Percentiles rank a stretch among this genome's conserved stretches.
Evolutionary conservation across 2,888 invertebrate species (phyloP).

Genomic region (Heterodera filipjevi): DNA sequence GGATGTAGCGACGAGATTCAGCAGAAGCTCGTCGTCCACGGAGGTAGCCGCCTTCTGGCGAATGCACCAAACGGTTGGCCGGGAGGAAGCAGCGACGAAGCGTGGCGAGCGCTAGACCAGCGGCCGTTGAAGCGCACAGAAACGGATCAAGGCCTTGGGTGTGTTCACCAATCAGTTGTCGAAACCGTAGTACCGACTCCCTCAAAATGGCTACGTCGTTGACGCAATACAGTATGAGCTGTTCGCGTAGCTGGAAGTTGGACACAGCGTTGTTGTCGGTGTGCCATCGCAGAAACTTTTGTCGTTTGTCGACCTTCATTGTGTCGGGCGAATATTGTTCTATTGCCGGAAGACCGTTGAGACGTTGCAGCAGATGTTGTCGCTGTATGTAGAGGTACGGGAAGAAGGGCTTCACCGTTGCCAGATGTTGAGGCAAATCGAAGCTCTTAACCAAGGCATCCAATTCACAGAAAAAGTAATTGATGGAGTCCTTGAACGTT

Average conservation of each 20-base stretch:
- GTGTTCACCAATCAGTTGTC: slow-evolving; percentile 4
- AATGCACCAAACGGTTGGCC: slow-evolving; percentile 2
- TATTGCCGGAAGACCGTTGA: slow-evolving; percentile 3
- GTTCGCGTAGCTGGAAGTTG: slow-evolving; percentile 17
- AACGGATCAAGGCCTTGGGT: slow-evolving; percentile 22
- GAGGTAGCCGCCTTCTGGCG: slow-evolving; percentile 20
- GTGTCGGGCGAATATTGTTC: slow-evolving; percentile 1
- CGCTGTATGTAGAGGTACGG: slow-evolving; percentile 10
- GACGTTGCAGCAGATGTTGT: neutral
- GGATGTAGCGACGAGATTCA: slow-evolving; percentile 24
- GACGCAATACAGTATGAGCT: slow-evolving; percentile 14
- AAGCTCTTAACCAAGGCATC: slow-evolving; percentile 22
- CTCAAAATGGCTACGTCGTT: slow-evolving; percentile 30
- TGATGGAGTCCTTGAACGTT: slow-evolving; percentile 27
- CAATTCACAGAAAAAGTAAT: slow-evolving; percentile 17
- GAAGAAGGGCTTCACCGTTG: slow-evolving; percentile 20
- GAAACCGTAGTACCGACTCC: slow-evolving; percentile 17
- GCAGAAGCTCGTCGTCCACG: slow-evolving; percentile 24
- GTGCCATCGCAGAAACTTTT: slow-evolving; percentile 13
- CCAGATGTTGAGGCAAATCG: neutral
- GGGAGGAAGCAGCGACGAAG: slow-evolving; percentile 20
- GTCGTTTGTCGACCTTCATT: neutral
- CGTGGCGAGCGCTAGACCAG: slow-evolving; percentile 16
- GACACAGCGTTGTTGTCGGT: too few species aligned
- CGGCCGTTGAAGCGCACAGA: slow-evolving; percentile 19